Percentiles rank a stretch among this genome's conserved stretches.
Conservation (phyloP, 2,113 vertebrate species). For the Halichoeres trimaculatus region DNA sequence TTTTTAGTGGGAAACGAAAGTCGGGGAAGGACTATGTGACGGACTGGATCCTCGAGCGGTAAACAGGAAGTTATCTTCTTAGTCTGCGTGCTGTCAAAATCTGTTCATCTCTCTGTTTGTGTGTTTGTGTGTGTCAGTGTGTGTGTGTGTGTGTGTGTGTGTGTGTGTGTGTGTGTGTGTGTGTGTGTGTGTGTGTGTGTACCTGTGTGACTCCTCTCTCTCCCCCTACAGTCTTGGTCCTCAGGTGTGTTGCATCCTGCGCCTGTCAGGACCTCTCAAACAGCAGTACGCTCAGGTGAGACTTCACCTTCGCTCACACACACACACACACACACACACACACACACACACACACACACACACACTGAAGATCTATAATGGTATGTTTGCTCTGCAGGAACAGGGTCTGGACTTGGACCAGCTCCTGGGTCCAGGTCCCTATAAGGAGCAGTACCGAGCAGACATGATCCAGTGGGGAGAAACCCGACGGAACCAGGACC, state of each 20-base stretch:
- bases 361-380: too few species aligned
- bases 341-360: too few species aligned
- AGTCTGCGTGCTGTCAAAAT: too few species aligned
- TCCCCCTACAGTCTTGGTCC: slow-evolving; percentile 70
- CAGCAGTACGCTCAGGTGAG: slow-evolving; percentile 80
- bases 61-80: too few species aligned
- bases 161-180: too few species aligned
- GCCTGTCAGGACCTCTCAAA: slow-evolving; percentile 83
- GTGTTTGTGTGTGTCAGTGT: too few species aligned
- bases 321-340: too few species aligned
- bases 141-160: too few species aligned
- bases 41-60: slow-evolving; percentile 71
- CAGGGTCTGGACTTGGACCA: slow-evolving; percentile 84
- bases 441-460: slow-evolving; percentile 87
- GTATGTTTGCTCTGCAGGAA: too few species aligned
- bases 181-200: too few species aligned
- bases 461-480: slow-evolving; percentile 95
- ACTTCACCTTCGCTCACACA: neutral
- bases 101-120: too few species aligned
- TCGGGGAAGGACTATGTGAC: slow-evolving; percentile 85
- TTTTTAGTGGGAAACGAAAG: slow-evolving; percentile 85
- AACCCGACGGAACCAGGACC: slow-evolving; percentile 79
- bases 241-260: slow-evolving; percentile 73
- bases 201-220: too few species aligned
- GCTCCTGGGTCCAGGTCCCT: slow-evolving; percentile 86